Conservation (phyloP, 2,888 invertebrate genomes). For the Catocala sponsa region DNA sequence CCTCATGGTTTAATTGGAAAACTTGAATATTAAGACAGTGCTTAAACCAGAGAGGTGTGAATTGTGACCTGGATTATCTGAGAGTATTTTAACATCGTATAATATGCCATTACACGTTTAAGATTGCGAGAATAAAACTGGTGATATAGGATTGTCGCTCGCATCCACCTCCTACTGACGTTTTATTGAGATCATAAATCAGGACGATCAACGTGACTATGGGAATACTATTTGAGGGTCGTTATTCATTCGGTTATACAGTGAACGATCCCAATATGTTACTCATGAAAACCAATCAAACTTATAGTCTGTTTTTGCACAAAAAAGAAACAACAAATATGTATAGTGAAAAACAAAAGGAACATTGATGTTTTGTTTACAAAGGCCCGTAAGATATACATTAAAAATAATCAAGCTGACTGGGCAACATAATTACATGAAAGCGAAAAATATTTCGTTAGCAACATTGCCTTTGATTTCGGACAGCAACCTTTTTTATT, state of each 20-base stretch:
- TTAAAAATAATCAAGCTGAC: slow-evolving; percentile 31
- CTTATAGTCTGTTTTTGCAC: background rate
- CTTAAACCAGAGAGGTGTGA: background rate
- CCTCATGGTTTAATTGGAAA: background rate
- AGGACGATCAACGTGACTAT: slow-evolving; percentile 4
- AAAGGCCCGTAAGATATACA: slow-evolving; percentile 10
- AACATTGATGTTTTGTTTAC: slow-evolving; percentile 1
- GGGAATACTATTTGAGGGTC: slow-evolving; percentile 5
- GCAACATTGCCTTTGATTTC: slow-evolving; percentile 12
- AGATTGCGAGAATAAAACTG: slow-evolving; percentile 12
- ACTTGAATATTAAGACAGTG: background rate
- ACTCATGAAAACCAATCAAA: background rate
- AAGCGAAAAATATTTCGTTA: slow-evolving; percentile 11
- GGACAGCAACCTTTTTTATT: slow-evolving; percentile 15
- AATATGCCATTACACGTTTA: slow-evolving; percentile 1
- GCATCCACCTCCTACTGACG: slow-evolving; percentile 2
- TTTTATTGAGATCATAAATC: slow-evolving; percentile 19
- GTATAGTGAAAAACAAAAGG: too few relatives aligned
- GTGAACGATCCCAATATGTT: background rate
- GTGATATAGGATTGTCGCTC: slow-evolving; percentile 2
- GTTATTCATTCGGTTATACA: slow-evolving; percentile 1
- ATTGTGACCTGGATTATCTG: background rate
- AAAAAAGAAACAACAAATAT: background rate
- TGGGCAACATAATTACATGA: slow-evolving; percentile 11
- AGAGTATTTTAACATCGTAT: background rate